Conservation (phyloP, 2,888 invertebrate species). For the Microplitis deprimator region DNA sequence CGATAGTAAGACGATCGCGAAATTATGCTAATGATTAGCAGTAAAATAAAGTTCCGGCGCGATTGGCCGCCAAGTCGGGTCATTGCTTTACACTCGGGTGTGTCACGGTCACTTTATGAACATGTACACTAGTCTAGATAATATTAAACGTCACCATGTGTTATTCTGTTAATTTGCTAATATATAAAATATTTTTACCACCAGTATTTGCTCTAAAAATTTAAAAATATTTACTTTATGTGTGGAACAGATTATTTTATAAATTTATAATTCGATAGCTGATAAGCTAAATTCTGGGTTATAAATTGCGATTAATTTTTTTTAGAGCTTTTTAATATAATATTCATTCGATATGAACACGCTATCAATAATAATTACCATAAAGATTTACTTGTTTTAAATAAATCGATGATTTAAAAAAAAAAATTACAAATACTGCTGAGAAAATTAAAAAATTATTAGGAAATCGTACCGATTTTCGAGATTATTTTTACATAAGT, state of each 20-base stretch:
- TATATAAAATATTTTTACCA: background rate
- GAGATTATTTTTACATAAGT: too few species aligned
- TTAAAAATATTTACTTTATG: too few species aligned
- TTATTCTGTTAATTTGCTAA: slow-evolving; percentile 6
- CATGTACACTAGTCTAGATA: slow-evolving; percentile 22
- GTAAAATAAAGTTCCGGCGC: slow-evolving; percentile 21
- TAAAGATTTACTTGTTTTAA: too few species aligned
- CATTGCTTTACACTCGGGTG: slow-evolving; percentile 43
- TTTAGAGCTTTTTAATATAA: background rate
- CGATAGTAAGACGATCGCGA: slow-evolving; percentile 1
- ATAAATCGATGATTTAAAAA: too few species aligned
- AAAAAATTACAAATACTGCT: too few species aligned
- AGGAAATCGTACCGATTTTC: too few species aligned
- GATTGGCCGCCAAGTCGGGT: slow-evolving; percentile 36
- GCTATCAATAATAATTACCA: too few species aligned
- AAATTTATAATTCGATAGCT: background rate
- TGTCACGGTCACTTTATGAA: slow-evolving; percentile 39
- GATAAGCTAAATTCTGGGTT: background rate
- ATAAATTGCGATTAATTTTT: background rate
- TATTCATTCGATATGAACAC: too few species aligned
- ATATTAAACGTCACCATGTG: slow-evolving; percentile 35
- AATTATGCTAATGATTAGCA: slow-evolving; percentile 21
- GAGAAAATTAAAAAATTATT: too few species aligned
- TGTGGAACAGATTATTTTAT: too few species aligned
- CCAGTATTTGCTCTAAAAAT: too few species aligned